Evolutionary conservation across 1,140 invertebrate genomes (phyloP).

Genomic region (Stegodyphus dumicola): DNA sequence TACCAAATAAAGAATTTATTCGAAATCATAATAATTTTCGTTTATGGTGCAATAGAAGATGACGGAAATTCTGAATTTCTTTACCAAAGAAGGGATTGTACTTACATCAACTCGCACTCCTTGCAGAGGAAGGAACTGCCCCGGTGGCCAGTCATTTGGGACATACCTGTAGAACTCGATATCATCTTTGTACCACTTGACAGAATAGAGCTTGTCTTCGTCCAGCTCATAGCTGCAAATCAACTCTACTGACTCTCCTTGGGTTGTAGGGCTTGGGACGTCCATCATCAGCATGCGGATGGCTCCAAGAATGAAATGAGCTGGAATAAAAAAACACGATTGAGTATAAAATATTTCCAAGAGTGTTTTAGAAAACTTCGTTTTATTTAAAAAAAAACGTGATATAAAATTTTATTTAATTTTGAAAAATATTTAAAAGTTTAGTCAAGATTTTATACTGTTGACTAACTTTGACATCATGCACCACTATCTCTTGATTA

Average conservation of each 20-base stretch:
- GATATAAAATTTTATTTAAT: too few species aligned
- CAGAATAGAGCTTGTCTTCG: conserved; percentile 78
- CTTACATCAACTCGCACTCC: conserved; percentile 88
- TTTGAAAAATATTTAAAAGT: too few species aligned
- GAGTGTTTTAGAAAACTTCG: too few species aligned
- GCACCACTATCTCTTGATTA: too few species aligned
- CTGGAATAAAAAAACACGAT: conserved; percentile 62
- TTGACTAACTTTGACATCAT: too few species aligned
- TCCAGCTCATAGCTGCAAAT: conserved; percentile 83
- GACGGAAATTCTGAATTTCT: too few species aligned
- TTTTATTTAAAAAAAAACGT: too few species aligned
- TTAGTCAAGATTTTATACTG: too few species aligned
- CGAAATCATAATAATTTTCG: too few species aligned
- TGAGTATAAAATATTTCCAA: background rate
- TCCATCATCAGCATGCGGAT: conserved; percentile 68
- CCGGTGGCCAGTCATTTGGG: conserved; percentile 78
- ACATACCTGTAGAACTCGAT: conserved; percentile 82
- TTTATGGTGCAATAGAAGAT: too few species aligned
- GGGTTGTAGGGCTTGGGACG: conserved; percentile 77
- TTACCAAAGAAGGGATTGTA: conserved; percentile 63
- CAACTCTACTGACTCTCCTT: conserved; percentile 76
- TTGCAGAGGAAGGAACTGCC: conserved; percentile 78
- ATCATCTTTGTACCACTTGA: conserved; percentile 84
- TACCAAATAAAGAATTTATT: too few species aligned
- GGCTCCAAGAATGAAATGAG: conserved; percentile 66